Conservation (phyloP, 30 jellyfish, hydroid and myxozoan genomes). For the Aurelia aurita complex sp. Pacific region DNA sequence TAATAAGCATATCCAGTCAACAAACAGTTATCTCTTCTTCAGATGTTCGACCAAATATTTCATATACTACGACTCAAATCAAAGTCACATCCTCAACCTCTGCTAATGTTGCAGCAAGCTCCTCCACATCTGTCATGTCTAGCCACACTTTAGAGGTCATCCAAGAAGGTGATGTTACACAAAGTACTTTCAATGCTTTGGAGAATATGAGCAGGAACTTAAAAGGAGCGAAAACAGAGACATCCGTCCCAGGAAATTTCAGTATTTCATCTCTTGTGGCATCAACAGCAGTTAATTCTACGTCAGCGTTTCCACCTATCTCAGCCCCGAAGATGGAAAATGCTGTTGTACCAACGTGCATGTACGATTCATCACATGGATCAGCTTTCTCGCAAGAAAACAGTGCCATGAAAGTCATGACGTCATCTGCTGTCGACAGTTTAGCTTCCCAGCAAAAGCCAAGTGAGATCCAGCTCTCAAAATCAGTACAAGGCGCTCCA, state of each 20-base stretch:
- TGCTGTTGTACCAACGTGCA: neutral
- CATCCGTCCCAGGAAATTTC: neutral
- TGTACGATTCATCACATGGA: neutral
- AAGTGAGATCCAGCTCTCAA: neutral
- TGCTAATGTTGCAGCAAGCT: neutral
- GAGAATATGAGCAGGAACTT: constrained; percentile 45
- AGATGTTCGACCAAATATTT: neutral
- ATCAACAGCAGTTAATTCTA: neutral
- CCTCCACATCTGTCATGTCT: constrained; percentile 9
- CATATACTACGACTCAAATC: neutral
- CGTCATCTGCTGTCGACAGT: too few relatives aligned
- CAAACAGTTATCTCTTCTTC: neutral
- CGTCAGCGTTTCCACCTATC: neutral
- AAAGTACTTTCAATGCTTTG: constrained; percentile 27
- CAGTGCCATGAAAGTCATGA: neutral
- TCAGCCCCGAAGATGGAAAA: neutral
- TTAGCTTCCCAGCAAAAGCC: neutral
- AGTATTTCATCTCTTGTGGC: neutral
- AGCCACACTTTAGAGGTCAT: constrained; percentile 59
- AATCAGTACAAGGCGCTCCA: neutral
- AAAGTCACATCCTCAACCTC: neutral
- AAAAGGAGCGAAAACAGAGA: neutral
- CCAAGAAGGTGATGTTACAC: constrained; percentile 68
- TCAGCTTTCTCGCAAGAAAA: neutral
- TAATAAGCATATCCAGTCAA: neutral